A percentile compares a stretch with the other conserved stretches of the same genome.
These are phyloP conservation scores for Macrochelys suwanniensis DNA, from an alignment of 2,797 vertebrate species.

Conservation along the genomic window DNA sequence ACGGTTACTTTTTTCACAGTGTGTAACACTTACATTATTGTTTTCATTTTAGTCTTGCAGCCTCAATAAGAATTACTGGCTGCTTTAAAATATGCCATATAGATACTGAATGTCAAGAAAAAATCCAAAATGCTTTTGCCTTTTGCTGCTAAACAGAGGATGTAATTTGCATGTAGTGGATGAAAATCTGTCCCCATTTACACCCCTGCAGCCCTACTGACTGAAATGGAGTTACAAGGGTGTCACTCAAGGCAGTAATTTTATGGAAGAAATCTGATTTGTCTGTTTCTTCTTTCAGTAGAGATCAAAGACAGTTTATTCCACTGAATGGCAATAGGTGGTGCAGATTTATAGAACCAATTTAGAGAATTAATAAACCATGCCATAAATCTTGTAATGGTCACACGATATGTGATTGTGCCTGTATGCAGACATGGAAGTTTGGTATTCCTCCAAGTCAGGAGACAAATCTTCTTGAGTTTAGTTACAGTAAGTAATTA, in stretches of 20 bases:
- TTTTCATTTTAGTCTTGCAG: background rate
- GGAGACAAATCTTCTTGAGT: slow-evolving; percentile 71
- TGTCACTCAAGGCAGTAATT: background rate
- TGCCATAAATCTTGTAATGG: slow-evolving; percentile 77
- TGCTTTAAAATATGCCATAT: slow-evolving; percentile 17
- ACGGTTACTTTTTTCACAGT: slow-evolving; percentile 6
- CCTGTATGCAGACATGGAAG: slow-evolving; percentile 73
- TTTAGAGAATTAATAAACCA: slow-evolving; percentile 81
- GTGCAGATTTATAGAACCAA: slow-evolving; percentile 79
- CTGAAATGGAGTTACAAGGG: background rate
- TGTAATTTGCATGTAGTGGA: background rate
- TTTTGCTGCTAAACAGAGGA: background rate
- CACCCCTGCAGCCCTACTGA: background rate
- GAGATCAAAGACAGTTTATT: slow-evolving; percentile 73
- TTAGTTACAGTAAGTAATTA: slow-evolving; percentile 77
- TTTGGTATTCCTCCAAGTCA: slow-evolving; percentile 78
- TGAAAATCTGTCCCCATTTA: background rate
- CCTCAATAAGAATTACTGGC: background rate
- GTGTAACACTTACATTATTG: background rate
- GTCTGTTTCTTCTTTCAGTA: slow-evolving; percentile 70
- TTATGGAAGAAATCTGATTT: slow-evolving; percentile 76
- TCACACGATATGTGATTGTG: slow-evolving; percentile 75
- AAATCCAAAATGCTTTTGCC: slow-evolving; percentile 9
- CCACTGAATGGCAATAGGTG: slow-evolving; percentile 60
- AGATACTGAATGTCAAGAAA: background rate